phyloP scores from a whole-genome alignment of 1,140 invertebrate species.

The Psilanteris sp. region DNA sequence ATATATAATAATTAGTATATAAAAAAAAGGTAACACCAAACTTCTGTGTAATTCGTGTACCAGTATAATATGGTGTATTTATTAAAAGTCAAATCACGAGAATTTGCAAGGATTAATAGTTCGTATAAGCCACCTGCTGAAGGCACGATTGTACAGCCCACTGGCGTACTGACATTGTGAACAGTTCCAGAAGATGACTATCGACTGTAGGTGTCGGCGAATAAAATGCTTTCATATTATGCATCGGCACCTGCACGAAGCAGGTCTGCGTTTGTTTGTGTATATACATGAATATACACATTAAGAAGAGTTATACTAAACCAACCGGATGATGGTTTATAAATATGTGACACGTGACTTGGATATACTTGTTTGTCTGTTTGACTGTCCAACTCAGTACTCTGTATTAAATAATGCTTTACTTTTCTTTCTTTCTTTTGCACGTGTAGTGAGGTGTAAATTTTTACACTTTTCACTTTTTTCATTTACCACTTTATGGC shows the following conservation, averaged over 20 bases:
- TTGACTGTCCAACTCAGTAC: background rate
- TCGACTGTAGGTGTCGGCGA: conserved; percentile 29
- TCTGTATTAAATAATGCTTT: too few species aligned
- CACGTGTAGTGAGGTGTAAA: too few species aligned
- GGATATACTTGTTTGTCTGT: conserved; percentile 15
- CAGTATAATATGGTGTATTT: too few species aligned
- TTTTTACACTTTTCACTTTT: too few species aligned
- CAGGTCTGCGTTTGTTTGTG: conserved; percentile 17
- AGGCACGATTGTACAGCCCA: conserved; percentile 22
- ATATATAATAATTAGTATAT: too few species aligned
- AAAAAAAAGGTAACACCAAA: too few species aligned
- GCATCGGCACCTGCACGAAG: conserved; percentile 21
- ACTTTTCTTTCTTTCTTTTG: too few species aligned
- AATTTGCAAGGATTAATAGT: too few species aligned
- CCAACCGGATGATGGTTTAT: conserved; percentile 18
- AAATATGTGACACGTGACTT: conserved; percentile 39
- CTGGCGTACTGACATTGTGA: conserved; percentile 36
- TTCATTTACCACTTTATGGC: too few species aligned
- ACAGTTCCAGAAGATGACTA: conserved; percentile 36
- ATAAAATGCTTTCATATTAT: conserved; percentile 33
- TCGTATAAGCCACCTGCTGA: conserved; percentile 22
- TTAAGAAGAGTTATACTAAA: too few species aligned
- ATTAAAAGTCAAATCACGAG: too few species aligned
- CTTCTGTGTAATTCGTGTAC: too few species aligned
- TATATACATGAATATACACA: background rate